phyloP scores from a whole-genome alignment of 2,113 vertebrate genomes.

The Origma solitaria region DNA sequence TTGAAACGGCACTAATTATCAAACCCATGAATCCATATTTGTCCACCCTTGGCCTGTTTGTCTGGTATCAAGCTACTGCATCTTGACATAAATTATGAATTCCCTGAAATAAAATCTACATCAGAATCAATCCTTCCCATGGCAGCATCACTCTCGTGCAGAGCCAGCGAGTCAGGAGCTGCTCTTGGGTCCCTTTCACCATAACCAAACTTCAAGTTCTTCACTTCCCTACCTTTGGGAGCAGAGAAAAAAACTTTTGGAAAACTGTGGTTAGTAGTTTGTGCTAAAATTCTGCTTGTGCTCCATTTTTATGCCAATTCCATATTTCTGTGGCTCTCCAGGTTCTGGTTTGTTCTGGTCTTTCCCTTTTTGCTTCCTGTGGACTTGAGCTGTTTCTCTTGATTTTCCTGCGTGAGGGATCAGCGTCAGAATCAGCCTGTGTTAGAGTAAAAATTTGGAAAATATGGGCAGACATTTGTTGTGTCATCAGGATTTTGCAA shows the following conservation, averaged over 20 bases:
- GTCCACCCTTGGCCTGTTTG: neutral
- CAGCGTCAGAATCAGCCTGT: neutral
- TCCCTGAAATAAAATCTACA: neutral
- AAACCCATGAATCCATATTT: neutral
- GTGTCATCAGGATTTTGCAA: neutral
- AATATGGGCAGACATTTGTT: neutral
- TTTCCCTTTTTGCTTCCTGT: neutral
- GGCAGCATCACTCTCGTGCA: neutral
- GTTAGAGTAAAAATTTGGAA: neutral
- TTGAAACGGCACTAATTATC: neutral
- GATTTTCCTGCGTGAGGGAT: fast-evolving
- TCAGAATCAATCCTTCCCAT: neutral
- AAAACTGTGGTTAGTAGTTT: neutral
- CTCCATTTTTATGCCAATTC: neutral
- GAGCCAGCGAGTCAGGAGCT: neutral
- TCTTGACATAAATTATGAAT: neutral
- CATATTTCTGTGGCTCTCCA: neutral
- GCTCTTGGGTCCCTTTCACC: neutral
- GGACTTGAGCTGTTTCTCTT: neutral
- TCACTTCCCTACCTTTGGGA: neutral
- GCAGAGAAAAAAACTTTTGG: neutral
- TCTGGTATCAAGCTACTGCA: neutral
- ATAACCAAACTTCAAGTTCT: neutral
- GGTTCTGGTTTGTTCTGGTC: neutral
- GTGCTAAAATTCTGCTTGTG: neutral